A percentile compares a stretch with the other conserved stretches of the same genome.
These are phyloP conservation scores for Trachymyrmex septentrionalis DNA, from an alignment of 1,140 invertebrate genomes.

Conservation along the genomic window DNA sequence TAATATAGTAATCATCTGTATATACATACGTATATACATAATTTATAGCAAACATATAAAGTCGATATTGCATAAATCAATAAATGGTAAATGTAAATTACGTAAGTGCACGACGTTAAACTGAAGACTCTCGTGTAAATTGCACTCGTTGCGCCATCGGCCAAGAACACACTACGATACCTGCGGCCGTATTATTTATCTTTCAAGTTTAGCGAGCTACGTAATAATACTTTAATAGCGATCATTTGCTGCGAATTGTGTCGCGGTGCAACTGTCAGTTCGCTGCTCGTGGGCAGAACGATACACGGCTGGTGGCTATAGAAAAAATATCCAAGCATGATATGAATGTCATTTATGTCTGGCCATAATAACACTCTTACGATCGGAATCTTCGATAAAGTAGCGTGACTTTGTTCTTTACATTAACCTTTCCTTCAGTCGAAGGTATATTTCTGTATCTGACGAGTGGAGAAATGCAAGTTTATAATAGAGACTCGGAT, in stretches of 20 bases:
- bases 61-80: not conserved
- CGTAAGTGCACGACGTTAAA: not conserved
- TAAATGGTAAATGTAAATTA: not conserved
- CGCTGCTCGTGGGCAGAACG: not conserved
- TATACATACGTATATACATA: too few species aligned
- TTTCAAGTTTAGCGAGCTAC: conserved; percentile 28
- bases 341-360: conserved; percentile 41
- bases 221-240: conserved; percentile 40
- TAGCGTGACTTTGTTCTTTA: conserved; percentile 27
- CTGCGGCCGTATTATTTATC: conserved; percentile 17
- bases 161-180: not conserved
- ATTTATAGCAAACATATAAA: not conserved
- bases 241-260: conserved; percentile 19
- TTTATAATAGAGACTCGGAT: not conserved
- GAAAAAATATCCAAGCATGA: conserved; percentile 4
- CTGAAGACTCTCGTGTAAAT: not conserved
- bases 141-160: not conserved
- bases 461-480: not conserved
- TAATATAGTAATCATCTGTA: not conserved
- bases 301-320: not conserved
- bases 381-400: conserved; percentile 27
- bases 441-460: conserved; percentile 30
- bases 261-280: conserved; percentile 37
- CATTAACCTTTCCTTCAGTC: not conserved
- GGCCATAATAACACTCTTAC: not conserved